These are phyloP conservation scores for Sandelia bainsii DNA, from an alignment of 2,797 vertebrate genomes.

Conservation along the genomic window DNA sequence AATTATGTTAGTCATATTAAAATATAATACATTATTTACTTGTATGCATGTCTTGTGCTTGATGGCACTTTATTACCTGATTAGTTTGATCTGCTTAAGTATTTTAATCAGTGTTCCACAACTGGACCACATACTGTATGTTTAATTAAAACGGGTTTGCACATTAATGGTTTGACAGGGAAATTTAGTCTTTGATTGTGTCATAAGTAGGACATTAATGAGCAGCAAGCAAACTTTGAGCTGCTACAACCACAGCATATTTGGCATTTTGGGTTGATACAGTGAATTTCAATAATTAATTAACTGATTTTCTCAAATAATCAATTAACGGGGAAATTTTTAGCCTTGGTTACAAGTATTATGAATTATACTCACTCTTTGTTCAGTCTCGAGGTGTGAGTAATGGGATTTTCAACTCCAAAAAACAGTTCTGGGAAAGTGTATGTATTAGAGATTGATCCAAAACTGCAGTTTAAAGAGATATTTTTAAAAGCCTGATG, in stretches of 20 bases:
- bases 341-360: background rate
- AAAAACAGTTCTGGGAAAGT: background rate
- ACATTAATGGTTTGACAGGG: background rate
- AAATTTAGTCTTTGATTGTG: background rate
- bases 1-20: constrained; percentile 8
- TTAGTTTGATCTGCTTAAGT: background rate
- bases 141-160: constrained; percentile 20
- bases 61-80: background rate
- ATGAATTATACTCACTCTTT: background rate
- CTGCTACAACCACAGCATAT: background rate
- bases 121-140: constrained; percentile 4
- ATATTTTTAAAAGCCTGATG: constrained; percentile 4
- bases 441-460: constrained; percentile 3
- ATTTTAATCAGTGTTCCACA: constrained; percentile 11
- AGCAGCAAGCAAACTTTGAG: background rate
- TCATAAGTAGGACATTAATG: background rate
- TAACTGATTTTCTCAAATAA: background rate
- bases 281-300: background rate
- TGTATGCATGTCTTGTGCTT: background rate
- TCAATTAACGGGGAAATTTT: background rate
- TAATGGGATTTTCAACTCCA: background rate
- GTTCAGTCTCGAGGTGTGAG: too few relatives aligned
- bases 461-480: constrained; percentile 10
- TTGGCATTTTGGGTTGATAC: background rate
- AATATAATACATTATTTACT: background rate